Evolutionary conservation across 2,797 vertebrate genomes (phyloP).

Genomic region (Trichosurus vulpecula): DNA sequence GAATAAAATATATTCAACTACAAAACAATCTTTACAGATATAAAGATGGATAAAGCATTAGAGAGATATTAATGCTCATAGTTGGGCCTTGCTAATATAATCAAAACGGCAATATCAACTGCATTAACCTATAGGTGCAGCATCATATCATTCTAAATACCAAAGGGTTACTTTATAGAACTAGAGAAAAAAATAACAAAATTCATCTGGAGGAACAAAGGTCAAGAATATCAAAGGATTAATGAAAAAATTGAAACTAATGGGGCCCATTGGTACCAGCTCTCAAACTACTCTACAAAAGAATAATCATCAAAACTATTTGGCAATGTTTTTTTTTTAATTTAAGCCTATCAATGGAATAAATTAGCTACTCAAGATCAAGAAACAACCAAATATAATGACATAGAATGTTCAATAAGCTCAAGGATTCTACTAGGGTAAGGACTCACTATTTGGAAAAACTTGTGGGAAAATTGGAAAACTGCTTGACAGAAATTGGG

Average conservation of each 20-base stretch:
- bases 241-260: neutral
- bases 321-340: neutral
- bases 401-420: neutral
- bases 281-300: neutral
- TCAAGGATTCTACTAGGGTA: neutral
- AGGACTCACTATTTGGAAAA: neutral
- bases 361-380: neutral
- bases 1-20: neutral
- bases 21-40: neutral
- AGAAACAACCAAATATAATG: neutral
- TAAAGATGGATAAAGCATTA: neutral
- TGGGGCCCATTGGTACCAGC: neutral
- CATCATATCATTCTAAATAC: neutral
- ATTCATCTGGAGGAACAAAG: neutral
- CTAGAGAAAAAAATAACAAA: neutral
- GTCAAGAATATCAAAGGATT: neutral
- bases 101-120: neutral
- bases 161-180: neutral
- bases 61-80: neutral
- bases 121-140: neutral
- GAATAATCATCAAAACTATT: neutral
- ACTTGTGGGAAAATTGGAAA: neutral
- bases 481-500: neutral
- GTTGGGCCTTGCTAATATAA: neutral
- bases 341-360: neutral